Percentiles rank a stretch among this genome's conserved stretches.
These are phyloP conservation scores for Stictonetta naevosa DNA, from an alignment of 2,113 vertebrate species.

Conservation along the genomic window DNA sequence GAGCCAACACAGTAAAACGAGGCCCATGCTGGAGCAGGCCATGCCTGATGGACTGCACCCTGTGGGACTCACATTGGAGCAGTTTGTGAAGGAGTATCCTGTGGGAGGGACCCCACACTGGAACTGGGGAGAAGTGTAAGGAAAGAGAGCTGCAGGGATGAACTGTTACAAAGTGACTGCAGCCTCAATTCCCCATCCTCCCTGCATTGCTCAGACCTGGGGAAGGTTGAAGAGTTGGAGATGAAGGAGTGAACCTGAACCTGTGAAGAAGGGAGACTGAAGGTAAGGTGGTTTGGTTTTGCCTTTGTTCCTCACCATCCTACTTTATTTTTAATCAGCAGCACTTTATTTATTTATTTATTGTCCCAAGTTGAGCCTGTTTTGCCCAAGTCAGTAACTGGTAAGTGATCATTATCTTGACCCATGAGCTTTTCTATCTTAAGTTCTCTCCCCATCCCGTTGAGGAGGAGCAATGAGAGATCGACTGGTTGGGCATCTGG, in stretches of 20 bases:
- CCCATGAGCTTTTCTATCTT: neutral
- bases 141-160: neutral
- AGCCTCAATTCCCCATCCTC: neutral
- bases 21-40: neutral
- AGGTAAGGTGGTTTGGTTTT: rapidly evolving
- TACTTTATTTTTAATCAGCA: neutral
- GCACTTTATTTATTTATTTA: neutral
- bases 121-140: rapidly evolving
- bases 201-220: neutral
- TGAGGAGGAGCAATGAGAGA: neutral
- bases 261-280: neutral
- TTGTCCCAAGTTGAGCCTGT: neutral
- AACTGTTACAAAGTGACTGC: neutral
- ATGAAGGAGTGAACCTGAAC: neutral
- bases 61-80: rapidly evolving
- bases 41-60: neutral
- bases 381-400: neutral
- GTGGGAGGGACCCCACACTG: neutral
- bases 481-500: neutral
- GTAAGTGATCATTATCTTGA: neutral
- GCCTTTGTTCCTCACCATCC: neutral
- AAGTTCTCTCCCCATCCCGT: neutral
- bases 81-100: neutral
- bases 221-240: neutral
- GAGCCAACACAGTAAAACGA: neutral